A percentile compares a stretch with the other conserved stretches of the same genome.
phyloP scores from a whole-genome alignment of 1,140 invertebrate genomes.

The Archegozetes longisetosus region DNA sequence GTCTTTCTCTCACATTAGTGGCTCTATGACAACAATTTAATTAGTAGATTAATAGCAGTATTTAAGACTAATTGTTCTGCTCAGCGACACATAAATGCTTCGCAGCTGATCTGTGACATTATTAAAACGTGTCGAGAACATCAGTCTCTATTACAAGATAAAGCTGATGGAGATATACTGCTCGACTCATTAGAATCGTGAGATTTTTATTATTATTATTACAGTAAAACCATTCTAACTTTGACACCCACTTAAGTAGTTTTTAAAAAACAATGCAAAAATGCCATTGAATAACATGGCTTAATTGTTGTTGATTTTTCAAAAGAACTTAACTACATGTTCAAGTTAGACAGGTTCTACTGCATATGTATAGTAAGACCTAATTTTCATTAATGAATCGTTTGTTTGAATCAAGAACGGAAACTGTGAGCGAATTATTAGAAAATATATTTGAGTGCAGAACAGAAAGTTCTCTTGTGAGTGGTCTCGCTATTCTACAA shows the following conservation, averaged over 20 bases:
- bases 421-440: conserved; percentile 46
- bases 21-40: conserved; percentile 2
- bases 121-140: conserved; percentile 47
- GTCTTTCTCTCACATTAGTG: not conserved
- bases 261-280: not conserved
- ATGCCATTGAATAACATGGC: not conserved
- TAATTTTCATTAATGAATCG: no score
- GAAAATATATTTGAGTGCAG: conserved; percentile 10
- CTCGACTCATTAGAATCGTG: conserved; percentile 53
- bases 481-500: conserved; percentile 16
- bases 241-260: no score
- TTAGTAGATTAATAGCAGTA: conserved; percentile 12
- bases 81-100: conserved; percentile 58
- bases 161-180: conserved; percentile 43
- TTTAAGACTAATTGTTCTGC: conserved; percentile 23
- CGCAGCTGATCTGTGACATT: conserved; percentile 64
- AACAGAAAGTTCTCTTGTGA: conserved; percentile 12
- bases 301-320: no score
- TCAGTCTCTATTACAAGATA: conserved; percentile 38
- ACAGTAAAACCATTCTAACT: no score
- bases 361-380: no score
- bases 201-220: no score
- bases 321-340: no score
- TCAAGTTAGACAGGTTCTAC: conserved; percentile 1
- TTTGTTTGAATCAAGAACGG: no score